phyloP scores from a whole-genome alignment of 1,140 invertebrate genomes.

The Cardiocondyla obscurior region DNA sequence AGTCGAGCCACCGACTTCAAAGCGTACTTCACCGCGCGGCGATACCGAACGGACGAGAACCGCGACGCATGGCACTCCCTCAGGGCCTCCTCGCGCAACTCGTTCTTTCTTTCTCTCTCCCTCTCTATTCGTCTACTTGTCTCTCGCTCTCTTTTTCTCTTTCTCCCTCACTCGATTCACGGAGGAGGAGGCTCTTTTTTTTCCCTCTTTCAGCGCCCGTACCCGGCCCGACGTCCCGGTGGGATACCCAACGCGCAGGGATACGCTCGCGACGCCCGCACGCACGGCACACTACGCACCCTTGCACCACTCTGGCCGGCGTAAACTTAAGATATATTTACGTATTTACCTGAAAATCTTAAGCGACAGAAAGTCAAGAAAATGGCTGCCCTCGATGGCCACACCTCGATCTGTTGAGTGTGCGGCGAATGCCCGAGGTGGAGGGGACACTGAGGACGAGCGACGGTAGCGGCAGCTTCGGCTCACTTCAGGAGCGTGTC shows the following conservation, averaged over 20 bases:
- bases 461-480: slow-evolving; percentile 28
- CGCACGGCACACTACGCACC: slow-evolving; percentile 64
- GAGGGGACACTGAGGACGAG: slow-evolving; percentile 7
- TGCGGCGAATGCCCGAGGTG: not conserved
- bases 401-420: slow-evolving; percentile 83
- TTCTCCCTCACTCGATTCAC: slow-evolving; percentile 40
- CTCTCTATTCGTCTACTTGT: not conserved
- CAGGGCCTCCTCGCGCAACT: slow-evolving; percentile 21
- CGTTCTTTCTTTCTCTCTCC: slow-evolving; percentile 16
- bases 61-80: slow-evolving; percentile 72
- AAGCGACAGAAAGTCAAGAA: slow-evolving; percentile 83
- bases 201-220: slow-evolving; percentile 63
- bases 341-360: slow-evolving; percentile 84
- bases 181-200: slow-evolving; percentile 62
- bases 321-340: slow-evolving; percentile 69
- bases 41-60: slow-evolving; percentile 58
- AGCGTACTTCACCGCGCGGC: slow-evolving; percentile 29
- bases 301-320: slow-evolving; percentile 60
- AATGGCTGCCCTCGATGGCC: slow-evolving; percentile 84
- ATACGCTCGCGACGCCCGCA: slow-evolving; percentile 49
- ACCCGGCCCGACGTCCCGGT: slow-evolving; percentile 39
- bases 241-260: slow-evolving; percentile 33
- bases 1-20: not conserved
- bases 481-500: not conserved
- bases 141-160: slow-evolving; percentile 16